phyloP scores from a whole-genome alignment of 2,888 invertebrate species.

The Ennomos quercinarius region DNA sequence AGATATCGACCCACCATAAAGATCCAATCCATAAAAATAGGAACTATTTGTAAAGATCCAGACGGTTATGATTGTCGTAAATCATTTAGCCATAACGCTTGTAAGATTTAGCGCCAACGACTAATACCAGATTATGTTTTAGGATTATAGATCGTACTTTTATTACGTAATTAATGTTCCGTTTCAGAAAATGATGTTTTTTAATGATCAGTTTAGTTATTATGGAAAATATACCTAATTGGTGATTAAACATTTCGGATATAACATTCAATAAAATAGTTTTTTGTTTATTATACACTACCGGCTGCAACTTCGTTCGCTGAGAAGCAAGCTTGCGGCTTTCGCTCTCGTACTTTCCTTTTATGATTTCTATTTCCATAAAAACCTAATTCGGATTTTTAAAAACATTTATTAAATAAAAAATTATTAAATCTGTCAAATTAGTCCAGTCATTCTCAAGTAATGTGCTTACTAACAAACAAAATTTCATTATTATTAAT shows the following conservation, averaged over 20 bases:
- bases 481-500: no score
- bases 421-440: no score
- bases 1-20: slow-evolving; percentile 2
- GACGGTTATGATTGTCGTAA: slow-evolving; percentile 49
- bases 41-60: slow-evolving; percentile 21
- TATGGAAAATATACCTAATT: slow-evolving; percentile 29
- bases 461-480: no score
- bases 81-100: slow-evolving; percentile 48
- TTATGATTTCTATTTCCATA: no score
- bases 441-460: no score
- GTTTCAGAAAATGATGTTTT: slow-evolving; percentile 30
- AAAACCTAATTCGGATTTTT: no score
- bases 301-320: no score
- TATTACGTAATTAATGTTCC: slow-evolving; percentile 31
- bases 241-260: slow-evolving; percentile 10
- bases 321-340: no score
- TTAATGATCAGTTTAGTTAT: slow-evolving; percentile 31
- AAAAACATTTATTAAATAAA: no score
- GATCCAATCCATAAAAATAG: slow-evolving; percentile 14
- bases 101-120: slow-evolving; percentile 47
- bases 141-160: slow-evolving; percentile 32
- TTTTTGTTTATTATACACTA: no score
- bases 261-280: slow-evolving; percentile 19
- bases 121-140: slow-evolving; percentile 38
- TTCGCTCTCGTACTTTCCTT: no score